Evolutionary conservation across 1,140 invertebrate species (phyloP).

Genomic region (Dryas iulia): DNA sequence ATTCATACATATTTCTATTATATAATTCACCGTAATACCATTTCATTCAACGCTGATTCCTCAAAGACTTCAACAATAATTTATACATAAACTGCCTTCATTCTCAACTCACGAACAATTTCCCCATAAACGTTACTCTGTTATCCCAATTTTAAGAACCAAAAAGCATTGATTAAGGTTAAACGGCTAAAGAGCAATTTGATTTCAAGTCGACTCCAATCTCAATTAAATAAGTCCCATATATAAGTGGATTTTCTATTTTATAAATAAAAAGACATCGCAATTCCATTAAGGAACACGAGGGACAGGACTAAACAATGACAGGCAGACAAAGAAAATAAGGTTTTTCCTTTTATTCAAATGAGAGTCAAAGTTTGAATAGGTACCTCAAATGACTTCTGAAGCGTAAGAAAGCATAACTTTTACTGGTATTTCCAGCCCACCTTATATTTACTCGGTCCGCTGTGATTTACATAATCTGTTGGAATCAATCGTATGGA

Average conservation of each 20-base stretch:
- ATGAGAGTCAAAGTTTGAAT: conserved; percentile 52
- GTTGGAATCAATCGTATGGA: conserved; percentile 9
- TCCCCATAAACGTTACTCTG: not conserved
- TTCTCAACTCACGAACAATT: not conserved
- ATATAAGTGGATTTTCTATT: conserved; percentile 19
- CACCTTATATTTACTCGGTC: conserved; percentile 20
- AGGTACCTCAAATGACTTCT: conserved; percentile 26
- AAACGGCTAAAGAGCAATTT: not conserved
- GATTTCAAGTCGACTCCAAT: not conserved
- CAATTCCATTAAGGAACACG: conserved; percentile 27
- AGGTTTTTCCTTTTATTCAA: conserved; percentile 64
- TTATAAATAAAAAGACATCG: conserved; percentile 25
- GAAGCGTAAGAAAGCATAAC: conserved; percentile 28
- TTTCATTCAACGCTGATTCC: too few species aligned
- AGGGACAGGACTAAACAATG: conserved; percentile 30
- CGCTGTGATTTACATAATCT: conserved; percentile 19
- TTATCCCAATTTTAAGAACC: not conserved
- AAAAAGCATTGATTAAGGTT: not conserved
- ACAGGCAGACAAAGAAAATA: conserved; percentile 41
- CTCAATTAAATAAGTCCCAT: conserved; percentile 18
- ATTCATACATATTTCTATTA: too few species aligned
- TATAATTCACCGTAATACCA: too few species aligned
- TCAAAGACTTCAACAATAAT: too few species aligned
- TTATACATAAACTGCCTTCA: too few species aligned
- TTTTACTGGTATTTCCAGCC: conserved; percentile 27